Percentiles rank a stretch among this genome's conserved stretches.
These are phyloP conservation scores for Lithophane leautieri DNA, from an alignment of 2,888 invertebrate species.

Conservation along the genomic window DNA sequence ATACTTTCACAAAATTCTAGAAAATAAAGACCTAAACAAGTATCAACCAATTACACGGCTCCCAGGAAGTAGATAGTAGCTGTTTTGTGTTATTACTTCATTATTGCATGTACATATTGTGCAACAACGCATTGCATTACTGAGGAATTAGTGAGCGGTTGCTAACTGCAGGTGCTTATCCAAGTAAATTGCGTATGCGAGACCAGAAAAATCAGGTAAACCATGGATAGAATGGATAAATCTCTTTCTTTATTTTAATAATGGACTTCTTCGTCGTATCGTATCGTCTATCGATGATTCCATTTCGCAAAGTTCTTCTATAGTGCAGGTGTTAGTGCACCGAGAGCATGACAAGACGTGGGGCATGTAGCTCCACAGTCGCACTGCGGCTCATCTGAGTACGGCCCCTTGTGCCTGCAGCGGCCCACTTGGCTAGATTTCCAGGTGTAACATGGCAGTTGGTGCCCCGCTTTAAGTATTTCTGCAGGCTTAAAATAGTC, in stretches of 20 bases:
- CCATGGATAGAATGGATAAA: neutral
- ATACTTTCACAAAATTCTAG: constrained; percentile 21
- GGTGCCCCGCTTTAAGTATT: too few relatives aligned
- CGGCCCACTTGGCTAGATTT: neutral
- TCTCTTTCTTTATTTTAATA: neutral
- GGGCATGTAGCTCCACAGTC: neutral
- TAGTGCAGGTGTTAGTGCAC: neutral
- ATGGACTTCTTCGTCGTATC: neutral
- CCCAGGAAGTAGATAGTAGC: constrained; percentile 9
- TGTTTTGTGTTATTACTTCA: constrained; percentile 12
- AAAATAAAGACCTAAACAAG: neutral
- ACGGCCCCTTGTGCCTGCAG: neutral
- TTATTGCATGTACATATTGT: constrained; percentile 35
- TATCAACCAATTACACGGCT: neutral
- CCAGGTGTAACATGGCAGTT: neutral
- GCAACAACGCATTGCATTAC: constrained; percentile 30
- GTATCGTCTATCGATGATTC: neutral
- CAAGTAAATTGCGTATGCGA: neutral
- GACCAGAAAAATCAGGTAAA: neutral
- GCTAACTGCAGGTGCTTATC: constrained; percentile 3
- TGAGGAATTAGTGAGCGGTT: constrained; percentile 25
- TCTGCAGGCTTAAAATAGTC: neutral
- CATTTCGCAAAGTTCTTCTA: neutral
- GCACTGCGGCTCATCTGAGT: neutral
- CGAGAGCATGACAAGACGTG: neutral